phyloP scores from a whole-genome alignment of 2,888 invertebrate species.

The Teinopalpus imperialis region DNA sequence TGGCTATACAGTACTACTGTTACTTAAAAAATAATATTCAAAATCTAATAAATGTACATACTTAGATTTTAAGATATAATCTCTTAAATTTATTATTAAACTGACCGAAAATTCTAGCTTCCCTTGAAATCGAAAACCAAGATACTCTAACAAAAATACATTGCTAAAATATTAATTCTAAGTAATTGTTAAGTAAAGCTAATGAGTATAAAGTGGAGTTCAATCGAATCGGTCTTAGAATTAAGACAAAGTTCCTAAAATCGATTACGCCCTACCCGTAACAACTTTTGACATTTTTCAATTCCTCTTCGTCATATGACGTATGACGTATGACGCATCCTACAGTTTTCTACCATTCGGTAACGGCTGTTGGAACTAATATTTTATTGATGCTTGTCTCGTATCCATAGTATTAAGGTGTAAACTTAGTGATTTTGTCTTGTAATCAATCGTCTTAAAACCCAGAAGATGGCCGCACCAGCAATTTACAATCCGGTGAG shows the following conservation, averaged over 20 bases:
- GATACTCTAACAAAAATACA: too few relatives aligned
- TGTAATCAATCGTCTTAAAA: slow-evolving; percentile 21
- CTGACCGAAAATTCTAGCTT: too few relatives aligned
- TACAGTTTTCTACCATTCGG: slow-evolving; percentile 37
- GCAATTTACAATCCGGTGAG: slow-evolving; percentile 72
- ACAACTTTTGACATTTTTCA: slow-evolving; percentile 2
- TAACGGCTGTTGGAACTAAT: slow-evolving; percentile 36
- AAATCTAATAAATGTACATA: too few relatives aligned
- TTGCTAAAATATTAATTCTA: too few relatives aligned
- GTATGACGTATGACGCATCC: slow-evolving; percentile 69
- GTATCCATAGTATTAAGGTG: slow-evolving; percentile 47
- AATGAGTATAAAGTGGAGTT: too few relatives aligned
- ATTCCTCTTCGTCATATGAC: slow-evolving; percentile 55
- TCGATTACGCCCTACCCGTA: background rate
- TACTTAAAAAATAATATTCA: too few relatives aligned
- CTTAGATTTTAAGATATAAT: too few relatives aligned
- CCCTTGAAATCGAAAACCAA: too few relatives aligned
- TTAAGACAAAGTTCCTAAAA: background rate
- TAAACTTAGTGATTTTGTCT: slow-evolving; percentile 30
- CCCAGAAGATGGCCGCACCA: slow-evolving; percentile 52
- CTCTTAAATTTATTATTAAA: too few relatives aligned
- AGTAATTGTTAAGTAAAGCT: too few relatives aligned
- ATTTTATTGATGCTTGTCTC: slow-evolving; percentile 48
- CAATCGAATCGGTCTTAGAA: slow-evolving; percentile 1
- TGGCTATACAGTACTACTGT: too few relatives aligned